Evolutionary conservation across 2,888 invertebrate genomes (phyloP).

Genomic region (Seira musarum): DNA sequence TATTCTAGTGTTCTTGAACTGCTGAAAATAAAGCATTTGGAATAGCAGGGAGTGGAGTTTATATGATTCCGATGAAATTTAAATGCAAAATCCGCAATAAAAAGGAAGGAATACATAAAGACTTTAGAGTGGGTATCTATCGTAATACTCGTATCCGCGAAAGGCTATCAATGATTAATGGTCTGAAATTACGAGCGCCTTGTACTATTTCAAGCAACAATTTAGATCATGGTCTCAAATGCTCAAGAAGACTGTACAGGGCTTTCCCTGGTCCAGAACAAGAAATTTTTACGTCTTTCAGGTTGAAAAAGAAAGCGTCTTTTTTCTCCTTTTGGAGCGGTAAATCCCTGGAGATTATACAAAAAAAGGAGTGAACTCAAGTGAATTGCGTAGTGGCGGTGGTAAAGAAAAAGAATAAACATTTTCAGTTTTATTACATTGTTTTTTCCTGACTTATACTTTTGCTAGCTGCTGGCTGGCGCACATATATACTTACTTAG

Average conservation of each 20-base stretch:
- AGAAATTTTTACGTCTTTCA: not conserved
- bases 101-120: conserved; percentile 26
- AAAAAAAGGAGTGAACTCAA: not conserved
- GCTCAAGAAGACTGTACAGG: not conserved
- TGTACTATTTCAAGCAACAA: not conserved
- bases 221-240: not conserved
- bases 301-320: not conserved
- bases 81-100: conserved; percentile 21
- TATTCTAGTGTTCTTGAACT: not conserved
- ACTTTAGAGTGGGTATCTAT: not conserved
- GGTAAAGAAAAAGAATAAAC: conserved; percentile 34
- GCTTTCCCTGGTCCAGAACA: not conserved
- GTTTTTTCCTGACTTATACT: conserved; percentile 41
- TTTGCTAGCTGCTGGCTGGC: not conserved
- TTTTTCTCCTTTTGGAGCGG: not conserved
- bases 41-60: not conserved
- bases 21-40: not conserved
- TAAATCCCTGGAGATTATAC: conserved; percentile 33
- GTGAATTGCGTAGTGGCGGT: not conserved
- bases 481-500: not conserved
- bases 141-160: not conserved
- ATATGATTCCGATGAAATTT: not conserved
- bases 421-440: conserved; percentile 40
- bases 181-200: conserved; percentile 26
- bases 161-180: conserved; percentile 49